Base-by-base conservation (phyloP, 2,797 vertebrate species). In the Intellagama lesueurii region DNA sequence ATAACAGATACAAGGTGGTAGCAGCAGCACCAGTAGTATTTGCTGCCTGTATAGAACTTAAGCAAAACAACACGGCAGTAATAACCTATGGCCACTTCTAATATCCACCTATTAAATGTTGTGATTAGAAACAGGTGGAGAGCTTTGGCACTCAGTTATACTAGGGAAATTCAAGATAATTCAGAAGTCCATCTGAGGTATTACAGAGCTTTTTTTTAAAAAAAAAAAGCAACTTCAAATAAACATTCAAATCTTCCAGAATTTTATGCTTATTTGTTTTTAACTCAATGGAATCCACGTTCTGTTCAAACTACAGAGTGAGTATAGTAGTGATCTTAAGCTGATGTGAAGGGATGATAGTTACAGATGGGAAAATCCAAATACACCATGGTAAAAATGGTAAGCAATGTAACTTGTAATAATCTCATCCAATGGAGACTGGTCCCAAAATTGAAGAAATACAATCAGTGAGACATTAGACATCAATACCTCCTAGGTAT, bases 41-140 rank as follows among this genome's bases (percentile, higher is more conserved):
- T 81, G 26, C 32, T 72, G 77, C 26, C 49, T 60, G 16, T 60
- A 64, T 73, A 81, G 52, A 64, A 87, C 64, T 69, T 64, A 79
- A 52, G 44, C 78, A 81, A 73, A 87, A 73, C 68, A 87, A 35
- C 47, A 56, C 47, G 73, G 49, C 79, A 64, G 44, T 81, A 73
- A 87, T 73, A 87, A 87, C 26, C 79, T 30, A 64, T 30, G 35
- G 78, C 52, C 66, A 87, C 66, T 35, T 56, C 44, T 52, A 49
- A 87, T 80, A 70, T 70, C n/a, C 9, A 40, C 47, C 77, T 72
- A 17, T 81, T 87, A 87, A 66, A 87, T 68, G 17, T 40, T 69
- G 60, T 35, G 9, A 68, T 68, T 87, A 49, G 60, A 80, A 19
- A 28, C 66, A 56, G 68, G 47, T 19, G n/a, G 47, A 30, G 64